Percentiles rank a stretch among this genome's conserved stretches.
phyloP scores from a whole-genome alignment of 2,797 vertebrate genomes.

The Phrynocephalus guinanensis region DNA sequence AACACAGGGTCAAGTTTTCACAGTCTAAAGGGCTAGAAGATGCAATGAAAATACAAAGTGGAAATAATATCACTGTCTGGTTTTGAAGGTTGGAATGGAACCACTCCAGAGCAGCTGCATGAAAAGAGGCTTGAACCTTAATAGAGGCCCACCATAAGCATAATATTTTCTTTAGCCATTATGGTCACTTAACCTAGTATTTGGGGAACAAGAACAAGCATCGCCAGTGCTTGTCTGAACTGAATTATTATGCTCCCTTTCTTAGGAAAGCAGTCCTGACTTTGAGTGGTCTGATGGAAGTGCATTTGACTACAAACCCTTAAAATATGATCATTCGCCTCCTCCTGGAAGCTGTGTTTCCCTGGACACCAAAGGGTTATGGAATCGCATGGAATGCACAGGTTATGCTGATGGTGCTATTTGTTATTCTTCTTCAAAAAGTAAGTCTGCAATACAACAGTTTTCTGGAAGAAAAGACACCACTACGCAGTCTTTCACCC shows the following conservation, averaged over 20 bases:
- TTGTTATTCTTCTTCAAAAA: constrained; percentile 83
- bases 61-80: too few relatives aligned
- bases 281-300: constrained; percentile 96
- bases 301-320: constrained; percentile 74
- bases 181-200: not conserved
- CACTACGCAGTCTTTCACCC: too few relatives aligned
- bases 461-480: too few relatives aligned
- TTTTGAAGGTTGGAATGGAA: not conserved
- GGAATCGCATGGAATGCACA: constrained; percentile 82
- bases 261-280: constrained; percentile 77
- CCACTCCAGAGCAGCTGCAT: not conserved
- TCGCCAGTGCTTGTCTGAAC: not conserved
- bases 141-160: not conserved
- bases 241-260: constrained; percentile 48
- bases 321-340: constrained; percentile 66
- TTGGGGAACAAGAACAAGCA: constrained; percentile 20
- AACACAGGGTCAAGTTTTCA: not conserved
- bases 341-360: constrained; percentile 82
- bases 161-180: not conserved
- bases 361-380: constrained; percentile 83
- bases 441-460: constrained; percentile 67
- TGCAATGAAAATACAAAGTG: not conserved
- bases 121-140: not conserved
- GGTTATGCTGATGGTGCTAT: constrained; percentile 85
- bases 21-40: not conserved